Percentiles rank a stretch among this genome's conserved stretches.
Conservation (phyloP, 2,797 vertebrate species). For the Falco naumanni region DNA sequence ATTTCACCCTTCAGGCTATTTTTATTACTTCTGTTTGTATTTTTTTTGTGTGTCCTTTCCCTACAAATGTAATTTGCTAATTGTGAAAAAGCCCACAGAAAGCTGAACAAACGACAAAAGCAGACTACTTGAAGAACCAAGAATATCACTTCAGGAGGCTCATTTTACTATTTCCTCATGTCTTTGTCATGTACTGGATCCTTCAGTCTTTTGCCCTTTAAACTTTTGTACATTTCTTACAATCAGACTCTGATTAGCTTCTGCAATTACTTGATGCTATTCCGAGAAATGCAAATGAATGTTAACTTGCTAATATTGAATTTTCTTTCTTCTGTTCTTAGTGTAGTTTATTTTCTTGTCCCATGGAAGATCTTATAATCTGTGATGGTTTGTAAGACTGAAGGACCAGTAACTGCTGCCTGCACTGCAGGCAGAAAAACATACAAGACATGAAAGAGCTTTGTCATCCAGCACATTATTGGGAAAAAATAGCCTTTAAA, state of each 20-base stretch:
- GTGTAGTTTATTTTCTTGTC: background rate
- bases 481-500: background rate
- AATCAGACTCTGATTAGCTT: background rate
- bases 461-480: background rate
- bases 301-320: background rate
- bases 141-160: background rate
- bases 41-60: background rate
- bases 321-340: background rate
- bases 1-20: slow-evolving; percentile 34
- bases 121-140: background rate
- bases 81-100: background rate
- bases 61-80: background rate
- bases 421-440: background rate
- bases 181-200: background rate
- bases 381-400: background rate
- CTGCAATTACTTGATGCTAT: background rate
- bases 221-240: background rate
- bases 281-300: background rate
- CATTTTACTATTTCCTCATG: background rate
- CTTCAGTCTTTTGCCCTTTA: background rate
- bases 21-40: background rate
- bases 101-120: background rate
- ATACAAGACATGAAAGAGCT: background rate
- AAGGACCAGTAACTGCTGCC: background rate
- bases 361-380: background rate